A percentile compares a stretch with the other conserved stretches of the same genome.
Evolutionary conservation across 2,797 vertebrate species (phyloP).

Genomic region (Lycodopsis pacificus): DNA sequence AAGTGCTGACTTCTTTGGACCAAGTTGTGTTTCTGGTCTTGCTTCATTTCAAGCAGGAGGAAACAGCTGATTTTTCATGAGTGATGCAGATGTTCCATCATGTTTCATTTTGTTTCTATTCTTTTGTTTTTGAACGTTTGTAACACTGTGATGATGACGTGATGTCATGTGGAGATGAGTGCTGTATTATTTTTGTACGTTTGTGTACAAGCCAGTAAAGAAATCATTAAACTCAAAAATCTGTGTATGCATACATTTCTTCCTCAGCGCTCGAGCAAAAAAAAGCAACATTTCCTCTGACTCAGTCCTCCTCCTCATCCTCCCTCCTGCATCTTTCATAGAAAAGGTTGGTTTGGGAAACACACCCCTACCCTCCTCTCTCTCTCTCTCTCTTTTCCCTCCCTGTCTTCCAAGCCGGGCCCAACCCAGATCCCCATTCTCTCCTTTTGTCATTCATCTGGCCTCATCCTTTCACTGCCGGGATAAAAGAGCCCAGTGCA

Average conservation of each 20-base stretch:
- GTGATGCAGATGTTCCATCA: conserved; percentile 83
- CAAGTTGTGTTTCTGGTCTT: conserved; percentile 82
- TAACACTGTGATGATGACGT: conserved; percentile 89
- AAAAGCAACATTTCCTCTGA: conserved; percentile 15
- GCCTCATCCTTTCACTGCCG: conserved; percentile 85
- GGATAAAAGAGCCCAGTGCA: conserved; percentile 85
- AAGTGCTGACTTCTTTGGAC: conserved; percentile 81
- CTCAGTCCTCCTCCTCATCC: conserved; percentile 1
- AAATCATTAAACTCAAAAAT: conserved; percentile 87
- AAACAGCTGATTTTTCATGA: conserved; percentile 76
- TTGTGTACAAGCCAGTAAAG: conserved; percentile 91
- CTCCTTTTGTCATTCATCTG: conserved; percentile 86
- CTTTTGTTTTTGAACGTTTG: conserved; percentile 84
- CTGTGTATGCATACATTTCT: conserved; percentile 73
- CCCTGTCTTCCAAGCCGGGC: conserved; percentile 67
- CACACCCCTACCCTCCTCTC: conserved; percentile 26
- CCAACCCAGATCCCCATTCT: conserved; percentile 83
- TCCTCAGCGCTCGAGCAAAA: conserved; percentile 40
- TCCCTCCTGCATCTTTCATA: conserved; percentile 62
- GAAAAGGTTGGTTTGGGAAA: conserved; percentile 67
- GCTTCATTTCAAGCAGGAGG: conserved; percentile 83
- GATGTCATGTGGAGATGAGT: conserved; percentile 85
- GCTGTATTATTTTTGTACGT: conserved; percentile 90
- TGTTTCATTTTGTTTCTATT: conserved; percentile 74
- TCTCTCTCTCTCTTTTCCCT: conserved; percentile 43